phyloP scores from a whole-genome alignment of 2,888 invertebrate genomes.

The Julus scandinavius region DNA sequence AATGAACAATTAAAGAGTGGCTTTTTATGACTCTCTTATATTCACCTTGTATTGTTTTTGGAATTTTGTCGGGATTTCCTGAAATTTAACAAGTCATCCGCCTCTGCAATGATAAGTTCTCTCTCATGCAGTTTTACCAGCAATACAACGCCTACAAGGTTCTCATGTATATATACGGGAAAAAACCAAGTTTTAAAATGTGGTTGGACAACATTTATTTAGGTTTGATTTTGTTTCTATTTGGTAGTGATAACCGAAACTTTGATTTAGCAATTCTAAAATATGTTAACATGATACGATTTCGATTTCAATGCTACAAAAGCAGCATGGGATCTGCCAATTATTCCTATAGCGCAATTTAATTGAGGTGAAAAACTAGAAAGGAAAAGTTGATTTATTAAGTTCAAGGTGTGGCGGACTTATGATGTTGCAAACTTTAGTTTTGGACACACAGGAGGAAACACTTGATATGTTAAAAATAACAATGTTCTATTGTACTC shows the following conservation, averaged over 20 bases:
- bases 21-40: background rate
- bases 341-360: background rate
- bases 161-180: background rate
- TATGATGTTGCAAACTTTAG: background rate
- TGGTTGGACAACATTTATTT: background rate
- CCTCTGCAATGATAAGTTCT: background rate
- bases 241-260: constrained; percentile 29
- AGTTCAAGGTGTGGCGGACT: constrained; percentile 26
- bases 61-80: background rate
- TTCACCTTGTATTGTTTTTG: background rate
- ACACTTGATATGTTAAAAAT: background rate
- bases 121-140: background rate
- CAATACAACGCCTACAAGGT: background rate
- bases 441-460: background rate
- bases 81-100: background rate
- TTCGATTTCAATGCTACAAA: constrained; percentile 46
- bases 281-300: constrained; percentile 40
- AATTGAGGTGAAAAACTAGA: constrained; percentile 20
- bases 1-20: background rate
- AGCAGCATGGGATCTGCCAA: constrained; percentile 30
- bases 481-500: background rate
- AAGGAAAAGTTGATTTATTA: constrained; percentile 35
- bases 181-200: background rate
- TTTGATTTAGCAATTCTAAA: constrained; percentile 41
- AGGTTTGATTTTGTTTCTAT: background rate